Percentiles rank a stretch among this genome's conserved stretches.
These are phyloP conservation scores for Xestoiulus laeticollis DNA, from an alignment of 2,888 invertebrate species.

Conservation along the genomic window DNA sequence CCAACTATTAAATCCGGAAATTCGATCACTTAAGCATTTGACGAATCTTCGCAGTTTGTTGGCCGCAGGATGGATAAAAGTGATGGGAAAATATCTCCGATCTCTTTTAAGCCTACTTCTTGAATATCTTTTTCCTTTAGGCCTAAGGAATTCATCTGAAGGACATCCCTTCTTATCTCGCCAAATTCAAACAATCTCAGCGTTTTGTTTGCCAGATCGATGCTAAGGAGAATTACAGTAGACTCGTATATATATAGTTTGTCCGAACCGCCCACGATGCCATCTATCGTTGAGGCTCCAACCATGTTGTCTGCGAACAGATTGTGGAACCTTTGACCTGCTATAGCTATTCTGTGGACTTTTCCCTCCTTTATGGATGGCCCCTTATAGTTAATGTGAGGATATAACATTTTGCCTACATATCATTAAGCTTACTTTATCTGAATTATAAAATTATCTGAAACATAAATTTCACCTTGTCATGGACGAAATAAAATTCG, in stretches of 20 bases:
- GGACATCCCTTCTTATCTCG: conserved; percentile 7
- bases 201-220: background rate
- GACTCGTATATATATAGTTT: background rate
- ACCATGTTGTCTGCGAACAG: background rate
- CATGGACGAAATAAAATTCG: no score
- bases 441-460: no score
- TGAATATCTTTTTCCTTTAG: background rate
- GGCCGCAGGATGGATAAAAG: conserved; percentile 21
- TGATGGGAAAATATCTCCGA: background rate
- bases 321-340: background rate
- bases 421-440: no score
- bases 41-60: conserved; percentile 12
- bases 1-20: conserved; percentile 7
- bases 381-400: no score
- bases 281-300: background rate
- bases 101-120: conserved; percentile 16
- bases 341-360: no score
- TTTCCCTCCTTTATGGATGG: no score
- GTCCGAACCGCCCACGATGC: background rate
- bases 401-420: no score
- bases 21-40: conserved; percentile 20
- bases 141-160: background rate
- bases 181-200: background rate
- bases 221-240: background rate
- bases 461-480: no score